Percentiles rank a stretch among this genome's conserved stretches.
Evolutionary conservation across 2,888 invertebrate species (phyloP).

Genomic region (Plusia festucae): DNA sequence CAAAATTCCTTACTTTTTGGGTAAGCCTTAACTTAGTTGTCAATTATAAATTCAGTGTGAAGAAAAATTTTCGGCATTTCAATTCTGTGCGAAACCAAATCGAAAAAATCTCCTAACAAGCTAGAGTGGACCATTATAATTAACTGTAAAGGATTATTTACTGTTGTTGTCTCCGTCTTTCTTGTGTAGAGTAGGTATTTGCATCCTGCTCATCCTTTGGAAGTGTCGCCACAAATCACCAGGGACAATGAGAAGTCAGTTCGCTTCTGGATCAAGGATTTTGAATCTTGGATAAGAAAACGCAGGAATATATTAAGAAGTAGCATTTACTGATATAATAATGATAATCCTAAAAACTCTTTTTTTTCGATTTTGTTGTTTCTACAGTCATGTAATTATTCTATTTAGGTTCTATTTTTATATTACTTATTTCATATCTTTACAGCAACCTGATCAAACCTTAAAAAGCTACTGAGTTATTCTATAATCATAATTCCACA

Average conservation of each 20-base stretch:
- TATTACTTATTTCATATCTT: too few relatives aligned
- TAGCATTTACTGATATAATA: too few relatives aligned
- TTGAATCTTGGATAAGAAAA: conserved; percentile 40
- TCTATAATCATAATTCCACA: too few relatives aligned
- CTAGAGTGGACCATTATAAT: conserved; percentile 79
- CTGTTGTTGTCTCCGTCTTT: conserved; percentile 61
- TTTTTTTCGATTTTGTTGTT: too few relatives aligned
- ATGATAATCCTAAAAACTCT: too few relatives aligned
- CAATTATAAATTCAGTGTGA: conserved; percentile 80
- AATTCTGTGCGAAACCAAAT: conserved; percentile 72
- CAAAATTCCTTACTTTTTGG: conserved; percentile 40
- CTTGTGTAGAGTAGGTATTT: conserved; percentile 43
- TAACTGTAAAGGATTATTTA: conserved; percentile 70
- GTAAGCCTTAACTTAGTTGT: conserved; percentile 68
- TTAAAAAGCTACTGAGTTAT: too few relatives aligned
- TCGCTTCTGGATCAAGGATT: conserved; percentile 59
- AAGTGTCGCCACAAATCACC: conserved; percentile 78
- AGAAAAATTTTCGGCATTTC: conserved; percentile 75
- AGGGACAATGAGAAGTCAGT: conserved; percentile 80
- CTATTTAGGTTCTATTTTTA: too few relatives aligned
- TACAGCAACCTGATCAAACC: too few relatives aligned
- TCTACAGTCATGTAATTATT: too few relatives aligned
- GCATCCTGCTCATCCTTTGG: conserved; percentile 56
- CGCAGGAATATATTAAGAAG: not conserved
- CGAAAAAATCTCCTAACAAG: conserved; percentile 74